phyloP scores from a whole-genome alignment of 2,113 vertebrate genomes.

The Megaceryle maxima region DNA sequence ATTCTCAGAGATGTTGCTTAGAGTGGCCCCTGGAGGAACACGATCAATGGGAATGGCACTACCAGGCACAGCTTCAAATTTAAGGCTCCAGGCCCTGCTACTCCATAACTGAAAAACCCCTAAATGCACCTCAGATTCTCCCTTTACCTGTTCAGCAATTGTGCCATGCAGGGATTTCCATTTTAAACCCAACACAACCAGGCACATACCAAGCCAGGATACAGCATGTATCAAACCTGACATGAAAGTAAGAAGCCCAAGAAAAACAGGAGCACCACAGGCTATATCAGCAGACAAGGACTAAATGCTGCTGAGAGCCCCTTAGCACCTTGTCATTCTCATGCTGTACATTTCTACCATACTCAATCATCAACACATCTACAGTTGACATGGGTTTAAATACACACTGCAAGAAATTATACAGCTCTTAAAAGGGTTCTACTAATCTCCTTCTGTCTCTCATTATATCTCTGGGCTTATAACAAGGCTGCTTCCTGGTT shows the following conservation, averaged over 20 bases:
- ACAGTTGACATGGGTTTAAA: not conserved
- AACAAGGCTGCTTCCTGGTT: constrained; percentile 40
- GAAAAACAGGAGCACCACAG: not conserved
- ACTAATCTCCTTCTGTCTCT: constrained; percentile 37
- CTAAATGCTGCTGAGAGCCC: not conserved
- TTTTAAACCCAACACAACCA: not conserved
- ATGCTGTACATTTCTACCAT: not conserved
- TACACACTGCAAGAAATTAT: not conserved
- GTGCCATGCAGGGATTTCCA: not conserved
- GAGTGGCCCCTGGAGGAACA: not conserved
- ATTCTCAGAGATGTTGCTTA: not conserved
- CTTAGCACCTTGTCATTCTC: not conserved
- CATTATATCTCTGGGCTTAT: constrained; percentile 2
- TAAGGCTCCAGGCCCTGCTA: not conserved
- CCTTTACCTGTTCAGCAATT: not conserved
- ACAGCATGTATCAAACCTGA: not conserved
- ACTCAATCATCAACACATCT: not conserved
- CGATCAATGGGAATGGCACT: not conserved
- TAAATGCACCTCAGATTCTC: not conserved
- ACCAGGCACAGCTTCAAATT: not conserved
- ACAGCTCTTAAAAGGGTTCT: not conserved
- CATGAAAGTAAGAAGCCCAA: not conserved
- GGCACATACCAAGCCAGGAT: not conserved
- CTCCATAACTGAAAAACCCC: not conserved
- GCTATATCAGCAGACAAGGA: not conserved